phyloP scores from a whole-genome alignment of 2,797 vertebrate genomes.

The Catostomus latipinnis region DNA sequence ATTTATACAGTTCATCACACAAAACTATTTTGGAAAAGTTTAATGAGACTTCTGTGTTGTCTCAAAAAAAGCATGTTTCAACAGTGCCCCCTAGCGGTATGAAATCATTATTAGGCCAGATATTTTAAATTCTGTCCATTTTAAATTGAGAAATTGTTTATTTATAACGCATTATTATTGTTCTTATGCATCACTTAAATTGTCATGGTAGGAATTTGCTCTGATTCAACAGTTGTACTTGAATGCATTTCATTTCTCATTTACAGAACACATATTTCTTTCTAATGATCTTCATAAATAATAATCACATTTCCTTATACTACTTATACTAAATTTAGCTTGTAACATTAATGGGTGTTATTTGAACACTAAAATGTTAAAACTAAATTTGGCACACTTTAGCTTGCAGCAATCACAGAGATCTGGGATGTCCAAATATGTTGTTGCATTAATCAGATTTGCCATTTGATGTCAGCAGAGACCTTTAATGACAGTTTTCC shows the following conservation, averaged over 20 bases:
- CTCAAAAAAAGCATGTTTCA: conserved; percentile 32
- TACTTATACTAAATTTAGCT: background rate
- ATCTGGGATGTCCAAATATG: background rate
- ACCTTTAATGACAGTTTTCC: conserved; percentile 1
- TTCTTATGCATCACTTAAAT: background rate
- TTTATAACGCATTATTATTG: background rate
- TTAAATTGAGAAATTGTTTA: background rate
- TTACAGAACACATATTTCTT: background rate
- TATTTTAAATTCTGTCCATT: background rate
- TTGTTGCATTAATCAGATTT: conserved; percentile 22
- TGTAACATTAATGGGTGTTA: background rate
- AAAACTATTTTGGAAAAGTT: conserved; percentile 34
- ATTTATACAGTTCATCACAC: conserved; percentile 10
- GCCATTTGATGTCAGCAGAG: conserved; percentile 59
- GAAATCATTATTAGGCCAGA: background rate
- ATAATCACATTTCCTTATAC: background rate
- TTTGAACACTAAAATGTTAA: background rate
- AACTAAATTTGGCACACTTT: background rate
- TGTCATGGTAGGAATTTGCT: background rate
- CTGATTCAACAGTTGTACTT: background rate
- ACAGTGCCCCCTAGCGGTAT: conserved; percentile 54
- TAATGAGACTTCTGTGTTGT: background rate
- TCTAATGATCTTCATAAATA: background rate
- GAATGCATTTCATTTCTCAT: background rate
- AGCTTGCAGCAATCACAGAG: background rate